Evolutionary conservation across 1,140 invertebrate species (phyloP).

Genomic region (Portunus trituberculatus): DNA sequence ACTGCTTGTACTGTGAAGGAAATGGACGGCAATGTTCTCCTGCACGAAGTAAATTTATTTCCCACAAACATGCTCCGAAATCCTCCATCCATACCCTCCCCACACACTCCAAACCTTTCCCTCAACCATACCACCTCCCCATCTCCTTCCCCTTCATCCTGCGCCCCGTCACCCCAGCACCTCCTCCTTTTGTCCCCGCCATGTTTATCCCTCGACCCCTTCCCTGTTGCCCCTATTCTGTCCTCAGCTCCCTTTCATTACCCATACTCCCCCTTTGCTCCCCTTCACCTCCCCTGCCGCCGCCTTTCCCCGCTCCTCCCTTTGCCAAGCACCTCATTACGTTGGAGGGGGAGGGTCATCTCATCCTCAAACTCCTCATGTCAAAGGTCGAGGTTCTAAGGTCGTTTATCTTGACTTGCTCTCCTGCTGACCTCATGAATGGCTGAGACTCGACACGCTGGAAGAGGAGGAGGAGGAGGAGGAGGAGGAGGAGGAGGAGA

Average conservation of each 20-base stretch:
- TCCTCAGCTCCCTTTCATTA: neutral
- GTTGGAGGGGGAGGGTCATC: no score
- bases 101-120: neutral
- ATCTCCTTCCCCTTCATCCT: neutral
- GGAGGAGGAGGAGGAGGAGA: neutral
- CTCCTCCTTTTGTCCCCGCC: neutral
- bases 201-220: neutral
- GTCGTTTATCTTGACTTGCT: neutral
- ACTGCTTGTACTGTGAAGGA: neutral
- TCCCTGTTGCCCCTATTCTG: neutral
- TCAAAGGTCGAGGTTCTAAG: neutral
- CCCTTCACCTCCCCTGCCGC: neutral
- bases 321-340: no score
- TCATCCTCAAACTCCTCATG: neutral
- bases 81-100: neutral
- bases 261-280: neutral
- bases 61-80: neutral
- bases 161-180: neutral
- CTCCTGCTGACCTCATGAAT: neutral
- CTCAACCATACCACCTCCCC: neutral
- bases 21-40: neutral
- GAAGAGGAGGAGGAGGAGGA: neutral
- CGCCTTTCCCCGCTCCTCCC: neutral
- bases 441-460: neutral
- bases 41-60: conserved; percentile 23